Conservation (phyloP, 2,888 invertebrate genomes). For the Craniophora ligustri region DNA sequence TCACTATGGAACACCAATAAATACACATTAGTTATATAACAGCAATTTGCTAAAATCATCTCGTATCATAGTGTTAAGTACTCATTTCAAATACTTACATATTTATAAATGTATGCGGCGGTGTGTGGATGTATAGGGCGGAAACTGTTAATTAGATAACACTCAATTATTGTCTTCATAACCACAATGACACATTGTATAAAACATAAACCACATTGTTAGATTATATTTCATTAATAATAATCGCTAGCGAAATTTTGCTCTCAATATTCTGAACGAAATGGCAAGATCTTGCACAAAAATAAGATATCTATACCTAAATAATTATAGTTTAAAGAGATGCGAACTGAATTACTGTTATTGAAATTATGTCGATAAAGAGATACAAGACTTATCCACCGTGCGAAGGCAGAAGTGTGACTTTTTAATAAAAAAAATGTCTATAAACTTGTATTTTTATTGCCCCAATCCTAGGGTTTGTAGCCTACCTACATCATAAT, state of each 20-base stretch:
- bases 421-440: slow-evolving; percentile 80
- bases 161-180: slow-evolving; percentile 6
- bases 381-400: slow-evolving; percentile 85
- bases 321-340: slow-evolving; percentile 44
- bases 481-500: too few species aligned
- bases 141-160: slow-evolving; percentile 35
- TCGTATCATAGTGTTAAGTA: slow-evolving; percentile 19
- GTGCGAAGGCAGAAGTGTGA: slow-evolving; percentile 70
- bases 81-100: slow-evolving; percentile 8
- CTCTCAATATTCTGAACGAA: slow-evolving; percentile 26
- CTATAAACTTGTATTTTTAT: slow-evolving; percentile 32
- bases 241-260: slow-evolving; percentile 30
- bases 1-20: too few species aligned
- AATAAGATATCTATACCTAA: too few species aligned
- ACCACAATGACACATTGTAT: slow-evolving; percentile 23
- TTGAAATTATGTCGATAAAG: slow-evolving; percentile 71
- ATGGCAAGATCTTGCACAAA: slow-evolving; percentile 47
- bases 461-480: neutral
- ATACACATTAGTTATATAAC: too few species aligned
- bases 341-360: slow-evolving; percentile 51
- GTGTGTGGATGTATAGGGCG: slow-evolving; percentile 27
- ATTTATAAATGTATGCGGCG: slow-evolving; percentile 16
- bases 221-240: slow-evolving; percentile 14
- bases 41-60: slow-evolving; percentile 14
- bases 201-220: slow-evolving; percentile 14